Conservation (phyloP, 2,797 vertebrate genomes). For the Cossypha dichroa region DNA sequence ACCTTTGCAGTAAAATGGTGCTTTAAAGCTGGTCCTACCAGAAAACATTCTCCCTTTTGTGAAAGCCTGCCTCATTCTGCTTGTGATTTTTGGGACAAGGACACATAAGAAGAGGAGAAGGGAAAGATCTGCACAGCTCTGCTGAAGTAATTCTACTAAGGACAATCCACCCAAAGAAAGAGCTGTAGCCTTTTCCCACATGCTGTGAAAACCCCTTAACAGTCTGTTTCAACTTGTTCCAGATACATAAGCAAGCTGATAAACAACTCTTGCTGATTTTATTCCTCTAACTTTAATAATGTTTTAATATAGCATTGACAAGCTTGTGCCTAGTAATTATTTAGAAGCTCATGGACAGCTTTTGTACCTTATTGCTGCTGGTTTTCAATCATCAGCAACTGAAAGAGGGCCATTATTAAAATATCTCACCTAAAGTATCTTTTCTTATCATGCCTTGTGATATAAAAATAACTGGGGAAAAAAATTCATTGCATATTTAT, state of each 20-base stretch:
- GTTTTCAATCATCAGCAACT: not conserved
- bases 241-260: conserved; percentile 1
- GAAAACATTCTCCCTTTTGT: not conserved
- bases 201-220: not conserved
- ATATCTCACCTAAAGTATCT: not conserved
- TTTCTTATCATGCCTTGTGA: not conserved
- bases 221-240: not conserved
- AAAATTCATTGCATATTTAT: conserved; percentile 26
- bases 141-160: not conserved
- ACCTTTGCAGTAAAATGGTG: not conserved
- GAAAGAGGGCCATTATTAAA: conserved; percentile 25
- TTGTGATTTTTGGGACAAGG: not conserved
- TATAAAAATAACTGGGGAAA: not conserved
- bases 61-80: not conserved
- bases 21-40: not conserved
- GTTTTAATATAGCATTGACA: conserved; percentile 8
- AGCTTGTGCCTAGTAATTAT: conserved; percentile 41
- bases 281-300: conserved; percentile 2
- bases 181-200: not conserved
- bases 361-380: not conserved
- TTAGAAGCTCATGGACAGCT: conserved; percentile 20
- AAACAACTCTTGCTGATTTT: conserved; percentile 17
- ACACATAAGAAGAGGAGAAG: not conserved
- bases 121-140: not conserved
- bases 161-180: not conserved